These are phyloP conservation scores for Notocelia uddmanniana DNA, from an alignment of 2,888 invertebrate species.

Conservation along the genomic window DNA sequence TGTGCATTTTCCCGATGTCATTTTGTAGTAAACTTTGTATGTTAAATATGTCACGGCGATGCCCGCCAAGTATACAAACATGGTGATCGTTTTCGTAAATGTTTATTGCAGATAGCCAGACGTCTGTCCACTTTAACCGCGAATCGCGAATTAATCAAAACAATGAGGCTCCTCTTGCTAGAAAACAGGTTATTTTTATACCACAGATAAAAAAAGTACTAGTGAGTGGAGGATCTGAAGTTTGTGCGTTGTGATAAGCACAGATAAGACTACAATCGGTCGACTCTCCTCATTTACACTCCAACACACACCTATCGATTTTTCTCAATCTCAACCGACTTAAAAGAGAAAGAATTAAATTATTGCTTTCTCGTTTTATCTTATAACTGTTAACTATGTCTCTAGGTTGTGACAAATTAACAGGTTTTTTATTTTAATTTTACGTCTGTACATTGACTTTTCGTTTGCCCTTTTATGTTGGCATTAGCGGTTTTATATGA, in stretches of 20 bases:
- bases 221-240: background rate
- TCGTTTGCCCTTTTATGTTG: slow-evolving; percentile 10
- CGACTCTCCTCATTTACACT: background rate
- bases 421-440: too few relatives aligned
- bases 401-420: too few relatives aligned
- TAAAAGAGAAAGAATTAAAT: too few relatives aligned
- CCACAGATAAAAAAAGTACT: background rate
- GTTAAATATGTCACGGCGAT: slow-evolving; percentile 18
- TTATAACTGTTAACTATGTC: too few relatives aligned
- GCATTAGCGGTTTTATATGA: background rate
- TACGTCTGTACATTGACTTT: background rate
- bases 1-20: slow-evolving; percentile 53
- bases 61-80: slow-evolving; percentile 25
- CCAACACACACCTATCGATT: too few relatives aligned
- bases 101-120: background rate
- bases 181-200: slow-evolving; percentile 15
- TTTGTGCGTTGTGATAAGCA: background rate
- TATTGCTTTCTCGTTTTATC: too few relatives aligned
- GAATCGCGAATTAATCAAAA: background rate
- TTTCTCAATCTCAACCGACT: too few relatives aligned
- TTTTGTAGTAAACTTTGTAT: slow-evolving; percentile 47
- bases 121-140: background rate
- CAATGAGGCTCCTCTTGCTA: too few relatives aligned
- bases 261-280: background rate
- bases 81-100: background rate